Base-by-base conservation (phyloP, 2,797 vertebrate species). In the Margarornis squamiger region DNA sequence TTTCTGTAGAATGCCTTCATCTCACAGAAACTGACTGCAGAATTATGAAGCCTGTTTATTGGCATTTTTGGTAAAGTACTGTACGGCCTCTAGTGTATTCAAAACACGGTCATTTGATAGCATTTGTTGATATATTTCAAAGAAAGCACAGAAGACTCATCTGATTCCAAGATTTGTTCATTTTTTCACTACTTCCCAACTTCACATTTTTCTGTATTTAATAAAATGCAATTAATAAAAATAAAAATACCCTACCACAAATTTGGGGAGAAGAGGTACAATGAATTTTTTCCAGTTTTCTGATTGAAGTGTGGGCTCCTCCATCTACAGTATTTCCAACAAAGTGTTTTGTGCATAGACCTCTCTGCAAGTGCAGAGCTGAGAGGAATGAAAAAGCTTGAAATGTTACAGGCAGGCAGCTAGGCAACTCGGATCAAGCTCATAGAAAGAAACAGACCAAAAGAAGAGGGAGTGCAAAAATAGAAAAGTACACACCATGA, bases 11-110 rank as follows among this genome's bases (percentile, higher is more conserved):
- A 84, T 46, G 34, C 26, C 55, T 86, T 88, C 12, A 58, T 75
- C 21, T 92, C 45, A 51, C 5, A 80, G 61, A 87, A 95, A 95
- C 18, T 62, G 77, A 90, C 68, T 54, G 45, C 27, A 84, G 55
- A 82, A 83, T 78, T 89, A 91, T 79, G 49, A 94, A 91, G 27
- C 23, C 29, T 34, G 9, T 87, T 93, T 85, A 87, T 68, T 87
- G 82, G 71, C 39, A 63, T 80, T 61, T 74, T 45, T n/a, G 22
- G 43, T 78, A 72, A 84, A 91, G 29, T 61, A 70, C 21, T 79
- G 8, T 48, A 68, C 11, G 48, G 46, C 3, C 58, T 72, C 57
- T 48, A 16, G 54, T 57, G 41, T 78, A 91, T 73, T 88, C n/a
- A 66, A 91, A 92, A 81, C 13, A 73, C 9, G 48, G 73, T 45